Evolutionary conservation across 2,113 vertebrate species (phyloP), one percentile per base, ranked within the genome.

Genomic region (Andinoacara biseriatus): DNA sequence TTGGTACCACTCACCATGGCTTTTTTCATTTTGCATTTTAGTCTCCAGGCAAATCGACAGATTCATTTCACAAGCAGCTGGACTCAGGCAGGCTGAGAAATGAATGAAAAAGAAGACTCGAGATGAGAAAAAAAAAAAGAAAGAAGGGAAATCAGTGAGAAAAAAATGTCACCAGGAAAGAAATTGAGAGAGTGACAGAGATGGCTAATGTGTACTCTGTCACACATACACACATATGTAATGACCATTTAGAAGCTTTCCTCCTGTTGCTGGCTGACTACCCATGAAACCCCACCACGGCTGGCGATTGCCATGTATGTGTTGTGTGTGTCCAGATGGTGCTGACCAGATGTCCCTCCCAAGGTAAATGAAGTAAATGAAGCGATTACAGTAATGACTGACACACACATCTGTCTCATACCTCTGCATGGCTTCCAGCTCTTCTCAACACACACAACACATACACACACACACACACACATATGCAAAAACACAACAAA

Each of bases 351-450:
- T 91, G 49, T 93, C 83, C 85, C 89, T 95, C 93, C 91, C 92
- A 90, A 81, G 86, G 85, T 87, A 85, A 91, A 91, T 90, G 92
- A 89, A 93, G 90, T 93, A 94, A 95, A 95, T 94, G 91, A 91
- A 90, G 92, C 90, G 87, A 92, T 94, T 94, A 92, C 92, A 93
- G 93, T 95, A 94, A 95, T 95, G 94, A 95, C 92, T 77, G 72
- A 87, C 84, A 79, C 90, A 76, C 91, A 95, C 94, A 94, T 95
- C 94, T 95, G 94, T 92, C 88, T 87, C 91, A 81, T 89, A 86
- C 88, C 84, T 90, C 79, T 90, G 78, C 86, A 80, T 69, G 78
- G 77, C 84, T 90, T 90, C 90, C 89, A 92, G 87, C 84, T 72
- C 43, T 83, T 87, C 84, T 85, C 20, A 72, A 76, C 57, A 81